Evolutionary conservation across 2,888 invertebrate species (phyloP), one percentile per base, ranked within the genome.

Genomic region (Agelastica alni): DNA sequence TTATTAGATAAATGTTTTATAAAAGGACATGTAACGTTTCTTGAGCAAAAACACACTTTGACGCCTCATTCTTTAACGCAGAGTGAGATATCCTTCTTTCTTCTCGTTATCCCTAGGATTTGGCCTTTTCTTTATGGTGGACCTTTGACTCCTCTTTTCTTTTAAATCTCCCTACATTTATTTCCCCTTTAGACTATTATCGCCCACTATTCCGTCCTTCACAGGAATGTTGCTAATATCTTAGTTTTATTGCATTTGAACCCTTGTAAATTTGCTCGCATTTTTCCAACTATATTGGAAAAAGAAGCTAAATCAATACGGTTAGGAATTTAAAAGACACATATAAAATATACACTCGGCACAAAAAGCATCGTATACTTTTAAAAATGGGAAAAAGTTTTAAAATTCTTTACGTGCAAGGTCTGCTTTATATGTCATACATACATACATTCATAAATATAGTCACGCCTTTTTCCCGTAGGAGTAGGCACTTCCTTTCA

Each of bases 151-250:
- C 63, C 65, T 65, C 66, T 64, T 65, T 68, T 66, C 67, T 64
- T 68, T 70, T 67, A 70, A 70, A 70, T 70, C 69, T 68, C 70
- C 61, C 57, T 57, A 66, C 70, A 71, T 71, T 70, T 71, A 71
- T 71, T 68, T 70, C 68, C 67, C 67, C 70, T 69, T 70, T 65
- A 69, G 69, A 69, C 70, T 67, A 71, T 71, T 70, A 71, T 71
- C 71, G 69, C 69, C 68, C 66, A 69, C 65, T 70, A 68, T 62
- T 66, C 60, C 59, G 43, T 52, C 55, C 60, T 63, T 55, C 53
- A 60, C 61, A 67, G 67, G 67, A 64, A 69, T 67, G 68, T 62
- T 62, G 62, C 65, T 62, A 63, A 70, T 69, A 67, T 69, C 64
- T 70, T 64, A 67, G 61, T 58, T 60, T 61, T 59, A 59, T 51